phyloP scores from a whole-genome alignment of 1,140 invertebrate genomes.

The Macrotrachela quadricornifera region DNA sequence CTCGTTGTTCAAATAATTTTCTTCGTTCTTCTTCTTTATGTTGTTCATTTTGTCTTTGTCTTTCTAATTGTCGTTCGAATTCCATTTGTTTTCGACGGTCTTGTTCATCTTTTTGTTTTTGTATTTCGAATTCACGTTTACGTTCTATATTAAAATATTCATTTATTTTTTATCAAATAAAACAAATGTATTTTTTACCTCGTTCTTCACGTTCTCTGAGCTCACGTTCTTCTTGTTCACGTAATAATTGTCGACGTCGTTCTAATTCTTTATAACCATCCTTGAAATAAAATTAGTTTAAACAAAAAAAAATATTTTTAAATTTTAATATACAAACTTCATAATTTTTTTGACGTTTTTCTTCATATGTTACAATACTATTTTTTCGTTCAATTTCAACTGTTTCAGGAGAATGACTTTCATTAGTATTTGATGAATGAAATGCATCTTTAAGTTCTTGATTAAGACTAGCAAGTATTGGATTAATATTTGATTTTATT shows the following conservation, averaged over 20 bases:
- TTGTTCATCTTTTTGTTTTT: constrained; percentile 15
- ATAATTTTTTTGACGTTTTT: constrained; percentile 6
- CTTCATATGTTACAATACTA: not conserved
- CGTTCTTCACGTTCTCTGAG: constrained; percentile 24
- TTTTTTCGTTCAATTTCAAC: too few species aligned
- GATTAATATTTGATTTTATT: too few species aligned
- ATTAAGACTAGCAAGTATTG: too few species aligned
- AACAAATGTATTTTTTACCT: too few species aligned
- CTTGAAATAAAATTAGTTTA: too few species aligned
- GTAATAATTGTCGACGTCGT: constrained; percentile 56
- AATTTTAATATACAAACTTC: not conserved
- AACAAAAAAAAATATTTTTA: too few species aligned
- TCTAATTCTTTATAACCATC: constrained; percentile 81
- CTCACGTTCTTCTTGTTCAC: constrained; percentile 33
- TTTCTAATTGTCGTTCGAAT: constrained; percentile 49
- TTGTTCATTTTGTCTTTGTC: constrained; percentile 54
- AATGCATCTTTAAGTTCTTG: too few species aligned
- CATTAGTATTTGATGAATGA: too few species aligned
- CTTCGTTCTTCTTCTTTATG: constrained; percentile 33
- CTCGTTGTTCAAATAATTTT: constrained; percentile 40
- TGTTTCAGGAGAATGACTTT: too few species aligned
- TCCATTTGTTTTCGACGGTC: constrained; percentile 30
- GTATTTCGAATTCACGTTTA: not conserved
- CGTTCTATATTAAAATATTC: constrained; percentile 69
- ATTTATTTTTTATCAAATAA: constrained; percentile 46